phyloP scores from a whole-genome alignment of 2,888 invertebrate genomes.

The Andrena trimmerana region DNA sequence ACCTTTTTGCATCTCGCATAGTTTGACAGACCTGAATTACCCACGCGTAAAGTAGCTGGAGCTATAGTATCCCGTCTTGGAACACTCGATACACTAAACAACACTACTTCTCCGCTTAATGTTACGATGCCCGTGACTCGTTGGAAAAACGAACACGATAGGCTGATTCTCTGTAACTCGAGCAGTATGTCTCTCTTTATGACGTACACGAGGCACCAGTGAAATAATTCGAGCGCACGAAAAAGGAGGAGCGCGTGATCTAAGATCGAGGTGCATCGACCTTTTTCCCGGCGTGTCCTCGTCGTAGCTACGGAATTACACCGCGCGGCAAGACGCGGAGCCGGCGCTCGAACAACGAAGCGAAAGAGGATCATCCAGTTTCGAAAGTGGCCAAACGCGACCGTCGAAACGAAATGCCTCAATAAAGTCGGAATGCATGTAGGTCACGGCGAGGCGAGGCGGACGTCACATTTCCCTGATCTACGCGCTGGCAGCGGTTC shows the following conservation, averaged over 20 bases:
- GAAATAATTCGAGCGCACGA: slow-evolving; percentile 46
- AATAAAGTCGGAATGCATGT: slow-evolving; percentile 73
- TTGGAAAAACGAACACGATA: slow-evolving; percentile 1
- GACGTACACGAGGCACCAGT: slow-evolving; percentile 22
- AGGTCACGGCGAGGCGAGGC: slow-evolving; percentile 70
- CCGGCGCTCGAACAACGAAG: background rate
- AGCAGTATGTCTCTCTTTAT: slow-evolving; percentile 50
- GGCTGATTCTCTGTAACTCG: slow-evolving; percentile 23
- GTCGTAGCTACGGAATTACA: background rate
- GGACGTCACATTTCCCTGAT: slow-evolving; percentile 68
- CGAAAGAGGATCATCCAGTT: slow-evolving; percentile 7
- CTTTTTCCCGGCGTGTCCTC: background rate
- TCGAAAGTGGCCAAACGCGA: background rate
- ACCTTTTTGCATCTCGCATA: too few relatives aligned
- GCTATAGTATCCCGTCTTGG: background rate
- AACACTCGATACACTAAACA: background rate
- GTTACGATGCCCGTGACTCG: slow-evolving; percentile 1
- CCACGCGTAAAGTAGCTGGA: background rate
- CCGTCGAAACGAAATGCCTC: slow-evolving; percentile 62
- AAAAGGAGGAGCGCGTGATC: slow-evolving; percentile 19
- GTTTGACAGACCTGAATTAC: too few relatives aligned
- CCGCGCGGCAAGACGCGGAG: background rate
- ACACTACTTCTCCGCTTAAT: background rate
- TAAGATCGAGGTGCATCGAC: slow-evolving; percentile 38
- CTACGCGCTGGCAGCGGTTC: slow-evolving; percentile 71